Conservation (phyloP, 2,888 invertebrate genomes). For the Pycnomerus fuliginosus region DNA sequence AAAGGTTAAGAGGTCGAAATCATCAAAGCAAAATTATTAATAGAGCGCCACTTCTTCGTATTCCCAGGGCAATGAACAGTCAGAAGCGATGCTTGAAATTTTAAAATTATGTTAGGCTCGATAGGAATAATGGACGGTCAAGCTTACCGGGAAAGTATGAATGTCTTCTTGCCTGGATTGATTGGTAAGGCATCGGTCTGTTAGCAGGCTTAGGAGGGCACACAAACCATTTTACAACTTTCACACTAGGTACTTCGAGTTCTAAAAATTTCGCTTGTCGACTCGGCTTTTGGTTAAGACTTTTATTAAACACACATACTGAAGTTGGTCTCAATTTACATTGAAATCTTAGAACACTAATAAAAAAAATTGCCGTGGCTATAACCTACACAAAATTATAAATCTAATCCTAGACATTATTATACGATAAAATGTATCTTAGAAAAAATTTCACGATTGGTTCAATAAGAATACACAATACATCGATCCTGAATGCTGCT, state of each 20-base stretch:
- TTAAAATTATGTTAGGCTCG: conserved; percentile 29
- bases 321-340: conserved; percentile 30
- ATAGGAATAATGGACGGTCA: conserved; percentile 47
- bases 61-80: neutral
- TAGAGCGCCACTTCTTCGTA: neutral
- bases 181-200: conserved; percentile 49
- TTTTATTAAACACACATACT: conserved; percentile 29
- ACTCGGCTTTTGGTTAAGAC: no score
- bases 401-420: conserved; percentile 20
- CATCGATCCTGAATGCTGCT: conserved; percentile 19
- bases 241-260: no score
- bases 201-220: conserved; percentile 48
- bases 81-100: conserved; percentile 1
- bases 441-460: conserved; percentile 9
- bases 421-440: conserved; percentile 9
- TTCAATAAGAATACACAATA: conserved; percentile 21
- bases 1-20: conserved; percentile 1
- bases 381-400: conserved; percentile 20
- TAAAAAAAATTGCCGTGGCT: conserved; percentile 26
- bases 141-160: conserved; percentile 50
- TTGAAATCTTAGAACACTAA: conserved; percentile 28
- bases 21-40: conserved; percentile 9
- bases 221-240: conserved; percentile 44
- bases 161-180: conserved; percentile 48
- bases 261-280: conserved; percentile 11